Base-by-base conservation (phyloP, 2,888 invertebrate genomes). In the Latrodectus elegans region DNA sequence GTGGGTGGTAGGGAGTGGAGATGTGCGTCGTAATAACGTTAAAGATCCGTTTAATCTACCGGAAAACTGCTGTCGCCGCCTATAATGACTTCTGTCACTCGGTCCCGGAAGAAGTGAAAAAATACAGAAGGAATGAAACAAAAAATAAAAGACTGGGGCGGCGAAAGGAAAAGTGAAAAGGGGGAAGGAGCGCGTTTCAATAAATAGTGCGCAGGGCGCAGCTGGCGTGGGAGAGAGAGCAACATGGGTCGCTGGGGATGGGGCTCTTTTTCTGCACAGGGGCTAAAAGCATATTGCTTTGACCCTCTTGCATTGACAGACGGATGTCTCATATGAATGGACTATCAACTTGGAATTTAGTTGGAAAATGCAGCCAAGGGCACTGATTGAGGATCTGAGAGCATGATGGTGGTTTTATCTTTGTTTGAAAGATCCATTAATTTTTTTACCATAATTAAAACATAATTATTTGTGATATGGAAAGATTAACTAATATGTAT, bases 21-120 rank as follows among this genome's bases (percentile, higher is more conserved):
- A 65, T 49, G 17, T 26, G 38, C 55, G 22, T 52, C 80, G 72
- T 80, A 80, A 80, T 80, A 80, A 80, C 80, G 80, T 80, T 80
- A 80, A 80, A 80, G 80, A 80, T 80, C 72, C 80, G 80, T 80
- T 80, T 80, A 80, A 80, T 80, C 80, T 80, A 80, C 64, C 80
- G 80, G 80, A 80, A 80, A 80, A 80, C 72, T 72, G 80, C 80
- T 64, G 80, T 72, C 80, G 80, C 80, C 72, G 60, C 49, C 72
- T 73, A 60, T 80, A 80, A 80, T 80, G 72, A 80, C 80, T 80
- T 72, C 64, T 72, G 72, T 80, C 80, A 80, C 53, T 52, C 49
- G 64, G 53, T 72, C 22, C 51, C 65, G 74, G 73, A 73, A 52
- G n/a, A 52, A 17, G 53, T n/a, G 52, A 73, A 73, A 73, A 73